These are phyloP conservation scores for Holothuria scabra DNA, from an alignment of 53 echinoderm and acorn worm species.

Conservation along the genomic window DNA sequence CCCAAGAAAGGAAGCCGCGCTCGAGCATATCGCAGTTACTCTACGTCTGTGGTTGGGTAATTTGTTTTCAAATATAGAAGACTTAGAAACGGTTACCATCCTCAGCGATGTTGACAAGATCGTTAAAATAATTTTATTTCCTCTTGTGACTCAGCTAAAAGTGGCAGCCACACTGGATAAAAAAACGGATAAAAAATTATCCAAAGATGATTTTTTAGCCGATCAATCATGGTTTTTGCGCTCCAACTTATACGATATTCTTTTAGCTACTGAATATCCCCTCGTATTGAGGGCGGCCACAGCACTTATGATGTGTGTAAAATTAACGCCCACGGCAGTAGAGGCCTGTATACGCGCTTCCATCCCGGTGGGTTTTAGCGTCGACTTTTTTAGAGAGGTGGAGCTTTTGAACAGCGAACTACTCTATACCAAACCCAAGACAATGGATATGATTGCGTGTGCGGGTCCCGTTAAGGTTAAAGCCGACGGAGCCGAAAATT, in stretches of 20 bases:
- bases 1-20: background rate
- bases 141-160: background rate
- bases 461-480: background rate
- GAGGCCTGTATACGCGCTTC: background rate
- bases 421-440: background rate
- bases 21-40: background rate
- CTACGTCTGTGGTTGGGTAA: background rate
- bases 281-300: constrained; percentile 1
- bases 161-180: background rate
- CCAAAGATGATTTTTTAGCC: background rate
- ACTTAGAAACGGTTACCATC: background rate
- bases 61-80: background rate
- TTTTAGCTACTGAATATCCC: background rate
- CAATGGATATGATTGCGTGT: background rate
- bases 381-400: background rate
- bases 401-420: background rate
- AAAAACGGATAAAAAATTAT: background rate
- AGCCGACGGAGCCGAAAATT: background rate
- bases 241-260: background rate
- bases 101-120: background rate
- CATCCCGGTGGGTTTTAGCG: background rate
- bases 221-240: background rate
- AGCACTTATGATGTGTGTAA: background rate
- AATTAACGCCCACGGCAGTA: background rate
- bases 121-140: background rate